Evolutionary conservation across 1,140 invertebrate species (phyloP), one percentile per base, ranked within the genome.

Genomic region (Hermetia illucens): DNA sequence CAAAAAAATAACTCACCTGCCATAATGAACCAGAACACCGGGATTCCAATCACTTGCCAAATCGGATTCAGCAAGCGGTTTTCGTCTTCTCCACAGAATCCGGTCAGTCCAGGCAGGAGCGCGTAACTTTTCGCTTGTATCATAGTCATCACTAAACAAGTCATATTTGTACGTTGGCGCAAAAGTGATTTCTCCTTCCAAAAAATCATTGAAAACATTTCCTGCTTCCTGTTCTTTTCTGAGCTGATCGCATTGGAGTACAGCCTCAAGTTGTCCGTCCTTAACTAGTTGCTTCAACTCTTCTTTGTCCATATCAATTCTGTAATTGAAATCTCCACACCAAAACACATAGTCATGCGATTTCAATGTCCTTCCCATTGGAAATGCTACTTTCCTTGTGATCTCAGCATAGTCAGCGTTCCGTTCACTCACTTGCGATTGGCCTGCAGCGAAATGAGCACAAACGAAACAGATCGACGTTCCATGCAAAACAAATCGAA

Each of bases 311-410:
- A 98, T 77, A 58, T 97, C 93, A 42, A 99, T 82, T 39, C 96
- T 72, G 57, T 98, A 99, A 62, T 99, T 99, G 62, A 99, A 98
- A 68, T 99, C 96, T 1, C 96, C 96, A 62, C 92, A 94, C 94
- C 95, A 99, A 62, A 99, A 98, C 1, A 98, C 79, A 63, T 94
- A 96, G 67, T 99, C 95, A 59, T 99, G 95, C 10, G 86, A 85
- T 61, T 88, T 83, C 1, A 98, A 62, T 1, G 82, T 87, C 41
- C 89, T 70, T 18, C 87, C 88, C 85, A 92, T 89, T 8, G 91
- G 89, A 62, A 98, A 98, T 8, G 77, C 71, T 44, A 98, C 73
- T 69, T 93, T 95, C 44, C 84, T 72, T 0, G 83, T 86, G 30
- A 98, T 96, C 68, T 97, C 94, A 12, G 82, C 75, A 60, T 91